A percentile compares a stretch with the other conserved stretches of the same genome.
Conservation (phyloP, 2,113 vertebrate genomes). For the Oriolus oriolus region DNA sequence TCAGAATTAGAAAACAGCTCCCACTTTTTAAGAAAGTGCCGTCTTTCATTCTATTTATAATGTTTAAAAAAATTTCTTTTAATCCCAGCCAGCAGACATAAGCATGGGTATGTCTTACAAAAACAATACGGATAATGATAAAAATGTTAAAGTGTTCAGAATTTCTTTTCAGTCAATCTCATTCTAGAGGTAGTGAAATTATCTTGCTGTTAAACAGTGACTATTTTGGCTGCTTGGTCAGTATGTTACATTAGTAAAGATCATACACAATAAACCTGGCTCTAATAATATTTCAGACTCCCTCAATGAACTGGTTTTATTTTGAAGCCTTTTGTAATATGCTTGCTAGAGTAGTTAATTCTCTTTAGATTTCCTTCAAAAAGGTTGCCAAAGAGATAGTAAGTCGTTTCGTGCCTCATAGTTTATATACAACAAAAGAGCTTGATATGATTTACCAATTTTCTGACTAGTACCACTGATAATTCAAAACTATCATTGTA, state of each 20-base stretch:
- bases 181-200: background rate
- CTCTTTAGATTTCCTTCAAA: background rate
- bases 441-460: background rate
- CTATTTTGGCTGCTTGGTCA: background rate
- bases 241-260: background rate
- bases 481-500: background rate
- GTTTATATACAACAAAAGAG: background rate
- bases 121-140: background rate
- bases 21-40: background rate
- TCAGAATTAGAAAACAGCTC: background rate
- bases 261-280: background rate
- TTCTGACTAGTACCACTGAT: background rate
- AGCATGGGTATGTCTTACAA: background rate
- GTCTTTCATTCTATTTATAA: background rate
- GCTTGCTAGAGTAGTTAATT: background rate
- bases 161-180: background rate
- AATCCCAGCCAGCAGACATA: background rate
- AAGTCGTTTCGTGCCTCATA: background rate
- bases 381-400: background rate
- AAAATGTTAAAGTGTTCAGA: background rate
- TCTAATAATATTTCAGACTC: background rate
- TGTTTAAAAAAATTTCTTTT: background rate
- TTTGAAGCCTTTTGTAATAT: background rate
- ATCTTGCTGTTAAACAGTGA: background rate
- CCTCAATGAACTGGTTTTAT: background rate